Evolutionary conservation across 2,888 invertebrate species (phyloP).

Genomic region (Volucella inanis): DNA sequence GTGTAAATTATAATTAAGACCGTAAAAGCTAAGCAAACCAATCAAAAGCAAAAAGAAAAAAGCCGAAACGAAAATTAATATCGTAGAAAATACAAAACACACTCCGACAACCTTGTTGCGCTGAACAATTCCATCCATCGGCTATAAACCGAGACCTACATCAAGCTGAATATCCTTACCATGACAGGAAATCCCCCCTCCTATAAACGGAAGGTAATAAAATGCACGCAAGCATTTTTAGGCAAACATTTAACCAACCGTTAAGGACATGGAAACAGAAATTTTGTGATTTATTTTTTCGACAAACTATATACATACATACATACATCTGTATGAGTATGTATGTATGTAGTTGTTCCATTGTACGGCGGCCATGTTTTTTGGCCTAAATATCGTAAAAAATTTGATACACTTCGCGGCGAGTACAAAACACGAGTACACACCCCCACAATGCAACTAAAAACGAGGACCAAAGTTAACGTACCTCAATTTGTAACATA

Average conservation of each 20-base stretch:
- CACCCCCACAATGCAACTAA: too few species aligned
- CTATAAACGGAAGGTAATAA: conserved; percentile 36
- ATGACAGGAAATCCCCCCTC: too few species aligned
- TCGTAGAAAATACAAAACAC: conserved; percentile 36
- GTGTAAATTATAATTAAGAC: conserved; percentile 43
- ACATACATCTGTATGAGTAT: too few species aligned
- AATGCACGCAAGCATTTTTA: conserved; percentile 25
- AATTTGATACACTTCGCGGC: not conserved
- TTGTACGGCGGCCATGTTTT: not conserved
- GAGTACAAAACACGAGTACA: not conserved
- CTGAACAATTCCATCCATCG: not conserved
- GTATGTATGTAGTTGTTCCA: too few species aligned
- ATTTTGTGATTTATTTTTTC: not conserved
- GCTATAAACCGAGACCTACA: not conserved
- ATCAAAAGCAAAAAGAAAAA: not conserved
- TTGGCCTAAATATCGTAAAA: conserved; percentile 6
- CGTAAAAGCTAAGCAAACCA: conserved; percentile 3
- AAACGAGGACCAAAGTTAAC: too few species aligned
- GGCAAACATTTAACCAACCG: conserved; percentile 12
- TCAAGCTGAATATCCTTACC: conserved; percentile 21
- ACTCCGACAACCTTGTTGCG: conserved; percentile 36
- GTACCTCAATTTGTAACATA: too few species aligned
- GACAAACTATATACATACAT: not conserved
- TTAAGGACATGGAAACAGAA: conserved; percentile 11
- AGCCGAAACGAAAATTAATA: conserved; percentile 42